These are phyloP conservation scores for Aphidius colemani DNA, from an alignment of 2,888 invertebrate genomes.

Conservation along the genomic window DNA sequence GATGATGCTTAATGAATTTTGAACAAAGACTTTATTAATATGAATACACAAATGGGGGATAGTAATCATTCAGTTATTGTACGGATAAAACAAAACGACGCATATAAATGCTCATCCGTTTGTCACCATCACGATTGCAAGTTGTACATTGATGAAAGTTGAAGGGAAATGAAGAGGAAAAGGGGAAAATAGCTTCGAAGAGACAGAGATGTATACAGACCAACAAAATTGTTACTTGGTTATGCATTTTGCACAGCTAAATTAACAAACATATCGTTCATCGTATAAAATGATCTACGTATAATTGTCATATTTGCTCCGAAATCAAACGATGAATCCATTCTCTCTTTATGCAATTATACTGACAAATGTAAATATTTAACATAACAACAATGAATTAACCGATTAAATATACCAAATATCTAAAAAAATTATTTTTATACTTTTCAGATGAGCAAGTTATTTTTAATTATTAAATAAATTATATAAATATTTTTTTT, in stretches of 20 bases:
- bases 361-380: constrained; percentile 9
- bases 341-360: constrained; percentile 12
- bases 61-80: neutral
- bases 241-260: constrained; percentile 24
- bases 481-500: too few species aligned
- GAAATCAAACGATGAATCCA: constrained; percentile 7
- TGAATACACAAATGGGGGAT: neutral
- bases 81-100: neutral
- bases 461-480: too few species aligned
- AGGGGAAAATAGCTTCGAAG: neutral
- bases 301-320: constrained; percentile 33
- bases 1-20: too few species aligned
- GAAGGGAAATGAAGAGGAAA: constrained; percentile 13
- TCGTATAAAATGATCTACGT: constrained; percentile 27
- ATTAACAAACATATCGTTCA: constrained; percentile 39
- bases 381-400: neutral
- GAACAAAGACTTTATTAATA: too few species aligned
- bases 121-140: constrained; percentile 16
- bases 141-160: constrained; percentile 20
- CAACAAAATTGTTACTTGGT: neutral
- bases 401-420: constrained; percentile 25
- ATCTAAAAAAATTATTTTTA: constrained; percentile 12
- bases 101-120: neutral
- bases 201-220: neutral
- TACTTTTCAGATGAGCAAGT: constrained; percentile 27